Conservation (phyloP, 1,140 invertebrate species). For the Platyura marginata region DNA sequence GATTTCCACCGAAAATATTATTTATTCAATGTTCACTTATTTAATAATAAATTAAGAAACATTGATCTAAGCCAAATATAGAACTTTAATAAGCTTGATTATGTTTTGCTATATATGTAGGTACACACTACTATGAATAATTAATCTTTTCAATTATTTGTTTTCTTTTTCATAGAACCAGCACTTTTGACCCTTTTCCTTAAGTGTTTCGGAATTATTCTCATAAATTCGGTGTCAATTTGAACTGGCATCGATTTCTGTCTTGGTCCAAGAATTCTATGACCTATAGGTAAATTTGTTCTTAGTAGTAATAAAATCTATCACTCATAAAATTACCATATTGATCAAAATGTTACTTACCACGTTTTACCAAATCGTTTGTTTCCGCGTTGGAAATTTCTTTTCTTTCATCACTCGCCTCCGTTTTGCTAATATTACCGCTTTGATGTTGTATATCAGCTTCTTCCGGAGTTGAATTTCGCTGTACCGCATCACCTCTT, state of each 20-base stretch:
- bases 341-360: background rate
- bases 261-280: conserved; percentile 3
- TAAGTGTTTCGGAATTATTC: conserved; percentile 19
- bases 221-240: conserved; percentile 20
- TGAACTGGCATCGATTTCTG: conserved; percentile 24
- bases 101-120: too few relatives aligned
- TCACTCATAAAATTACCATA: background rate
- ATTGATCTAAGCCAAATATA: too few relatives aligned
- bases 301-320: background rate
- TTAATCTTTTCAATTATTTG: too few relatives aligned
- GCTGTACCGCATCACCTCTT: conserved; percentile 17
- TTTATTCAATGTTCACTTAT: too few relatives aligned
- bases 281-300: background rate
- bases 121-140: too few relatives aligned
- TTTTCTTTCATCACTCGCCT: background rate
- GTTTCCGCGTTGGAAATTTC: background rate
- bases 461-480: conserved; percentile 18
- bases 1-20: too few relatives aligned
- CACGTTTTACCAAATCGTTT: background rate
- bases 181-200: conserved; percentile 18
- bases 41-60: too few relatives aligned
- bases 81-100: too few relatives aligned
- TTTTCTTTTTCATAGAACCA: conserved; percentile 4
- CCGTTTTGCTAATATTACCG: background rate
- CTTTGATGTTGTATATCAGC: background rate